Conservation (phyloP, 30 jellyfish, hydroid and myxozoan species). For the Calvadosia cruxmelitensis region DNA sequence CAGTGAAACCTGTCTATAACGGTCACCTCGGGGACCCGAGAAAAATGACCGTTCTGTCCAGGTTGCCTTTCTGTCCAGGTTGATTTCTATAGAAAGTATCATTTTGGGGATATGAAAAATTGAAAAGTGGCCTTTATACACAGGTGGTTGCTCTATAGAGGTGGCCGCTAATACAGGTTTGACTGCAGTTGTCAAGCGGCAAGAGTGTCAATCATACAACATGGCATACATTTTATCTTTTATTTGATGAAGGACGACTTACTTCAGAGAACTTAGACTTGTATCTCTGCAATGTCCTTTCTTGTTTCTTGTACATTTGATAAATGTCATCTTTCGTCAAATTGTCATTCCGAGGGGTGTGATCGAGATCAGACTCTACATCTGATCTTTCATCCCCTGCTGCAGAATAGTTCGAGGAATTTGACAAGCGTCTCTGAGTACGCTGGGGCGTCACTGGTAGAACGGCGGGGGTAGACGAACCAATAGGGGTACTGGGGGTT, state of each 20-base stretch:
- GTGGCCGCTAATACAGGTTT: no score
- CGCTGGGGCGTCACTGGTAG: not conserved
- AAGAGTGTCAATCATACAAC: no score
- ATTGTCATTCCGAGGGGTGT: constrained; percentile 15
- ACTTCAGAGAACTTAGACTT: constrained; percentile 80
- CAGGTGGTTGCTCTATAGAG: no score
- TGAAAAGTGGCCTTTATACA: no score
- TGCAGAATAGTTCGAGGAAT: constrained; percentile 10
- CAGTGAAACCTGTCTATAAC: no score
- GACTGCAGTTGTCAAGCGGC: no score
- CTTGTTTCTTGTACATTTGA: constrained; percentile 57
- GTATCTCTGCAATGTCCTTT: constrained; percentile 43
- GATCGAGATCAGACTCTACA: constrained; percentile 62
- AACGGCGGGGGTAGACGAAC: not conserved
- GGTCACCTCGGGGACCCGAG: no score
- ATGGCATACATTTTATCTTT: no score
- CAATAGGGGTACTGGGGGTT: not conserved
- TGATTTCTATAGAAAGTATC: no score
- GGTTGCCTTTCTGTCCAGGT: no score
- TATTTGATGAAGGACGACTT: not conserved
- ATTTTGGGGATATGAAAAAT: no score
- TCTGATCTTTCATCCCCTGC: constrained; percentile 64
- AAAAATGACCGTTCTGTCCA: no score
- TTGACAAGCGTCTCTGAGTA: constrained; percentile 8
- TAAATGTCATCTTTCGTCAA: constrained; percentile 43